Base-by-base conservation (phyloP, 2,888 invertebrate species). In the Elysia crispata region DNA sequence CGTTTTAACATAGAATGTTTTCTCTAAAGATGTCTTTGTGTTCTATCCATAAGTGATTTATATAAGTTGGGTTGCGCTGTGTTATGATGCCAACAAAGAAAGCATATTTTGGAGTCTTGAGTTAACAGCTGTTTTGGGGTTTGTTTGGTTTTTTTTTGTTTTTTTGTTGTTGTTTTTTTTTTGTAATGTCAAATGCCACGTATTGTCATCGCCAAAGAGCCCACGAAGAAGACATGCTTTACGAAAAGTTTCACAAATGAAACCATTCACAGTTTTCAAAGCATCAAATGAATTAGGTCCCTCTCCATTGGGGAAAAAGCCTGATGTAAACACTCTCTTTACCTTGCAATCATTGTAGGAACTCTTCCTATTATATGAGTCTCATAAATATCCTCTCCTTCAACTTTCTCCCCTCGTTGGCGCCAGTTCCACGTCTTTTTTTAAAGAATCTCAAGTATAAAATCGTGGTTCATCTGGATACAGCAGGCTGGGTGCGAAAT, bases 171-270 rank as follows among this genome's bases (percentile, higher is more conserved):
- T n/a, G n/a, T n/a, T n/a, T n/a, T n/a, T n/a, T n/a, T n/a, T n/a
- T n/a, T n/a, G n/a, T n/a, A n/a, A n/a, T n/a, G n/a, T n/a, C 6
- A 30, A 23, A 23, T 31, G 30, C n/a, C 15, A 11, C 13, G 31
- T 13, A 15, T 8, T 30, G 49, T 72, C 72, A 72, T 72, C 49
- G n/a, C 49, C 72, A 41, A 72, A 23, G 20, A 72, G 49, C 20
- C 72, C 72, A 18, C 49, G 13, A 5, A n/a, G 25, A 15, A 72
- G 18, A 72, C 72, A 72, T 33, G 50, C 33, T 5, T 72, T 50
- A 23, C 72, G 33, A 23, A 25, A 72, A 5, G 41, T 72, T 49
- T 8, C 49, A 31, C 6, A 49, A 18, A 72, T 6, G 5, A 5
- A 5, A 13, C 72, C 50, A 20, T 72, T 30, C 5, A 41, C 13